phyloP scores from a whole-genome alignment of 2,888 invertebrate species.

The Globia sparganii region DNA sequence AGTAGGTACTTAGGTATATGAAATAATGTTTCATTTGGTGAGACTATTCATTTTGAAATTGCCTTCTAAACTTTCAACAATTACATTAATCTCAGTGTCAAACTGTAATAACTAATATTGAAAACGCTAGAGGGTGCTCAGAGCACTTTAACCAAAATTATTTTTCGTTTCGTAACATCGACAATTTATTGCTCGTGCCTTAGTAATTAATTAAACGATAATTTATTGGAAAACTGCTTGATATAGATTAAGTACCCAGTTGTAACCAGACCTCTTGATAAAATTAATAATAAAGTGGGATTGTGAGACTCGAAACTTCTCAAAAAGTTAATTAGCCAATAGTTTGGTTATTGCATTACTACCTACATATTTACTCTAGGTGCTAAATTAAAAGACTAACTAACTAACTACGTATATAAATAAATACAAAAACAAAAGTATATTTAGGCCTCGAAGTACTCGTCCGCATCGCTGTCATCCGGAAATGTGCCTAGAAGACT shows the following conservation, averaged over 20 bases:
- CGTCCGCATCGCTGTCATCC: too few relatives aligned
- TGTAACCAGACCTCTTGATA: slow-evolving; percentile 54
- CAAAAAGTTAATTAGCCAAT: slow-evolving; percentile 25
- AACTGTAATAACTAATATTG: slow-evolving; percentile 4
- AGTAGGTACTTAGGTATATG: background rate
- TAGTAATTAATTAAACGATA: slow-evolving; percentile 73
- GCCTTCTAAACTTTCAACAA: slow-evolving; percentile 3
- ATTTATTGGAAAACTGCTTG: slow-evolving; percentile 73
- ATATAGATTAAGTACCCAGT: slow-evolving; percentile 66
- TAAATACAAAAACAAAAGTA: too few relatives aligned
- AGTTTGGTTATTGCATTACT: slow-evolving; percentile 11
- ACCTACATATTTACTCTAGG: too few relatives aligned
- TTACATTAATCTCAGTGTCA: slow-evolving; percentile 4
- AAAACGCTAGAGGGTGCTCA: background rate
- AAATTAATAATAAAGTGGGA: slow-evolving; percentile 62
- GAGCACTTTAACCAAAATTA: slow-evolving; percentile 27
- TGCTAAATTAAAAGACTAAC: too few relatives aligned
- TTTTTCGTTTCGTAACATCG: slow-evolving; percentile 34
- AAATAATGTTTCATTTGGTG: background rate
- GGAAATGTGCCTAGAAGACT: too few relatives aligned
- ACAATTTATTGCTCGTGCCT: slow-evolving; percentile 66
- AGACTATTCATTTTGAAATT: slow-evolving; percentile 12
- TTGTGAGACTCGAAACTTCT: slow-evolving; percentile 24
- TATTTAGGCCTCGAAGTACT: too few relatives aligned
- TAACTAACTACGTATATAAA: too few relatives aligned